Evolutionary conservation across 1,140 invertebrate genomes (phyloP).

Genomic region (Rhagoletis zephyria): DNA sequence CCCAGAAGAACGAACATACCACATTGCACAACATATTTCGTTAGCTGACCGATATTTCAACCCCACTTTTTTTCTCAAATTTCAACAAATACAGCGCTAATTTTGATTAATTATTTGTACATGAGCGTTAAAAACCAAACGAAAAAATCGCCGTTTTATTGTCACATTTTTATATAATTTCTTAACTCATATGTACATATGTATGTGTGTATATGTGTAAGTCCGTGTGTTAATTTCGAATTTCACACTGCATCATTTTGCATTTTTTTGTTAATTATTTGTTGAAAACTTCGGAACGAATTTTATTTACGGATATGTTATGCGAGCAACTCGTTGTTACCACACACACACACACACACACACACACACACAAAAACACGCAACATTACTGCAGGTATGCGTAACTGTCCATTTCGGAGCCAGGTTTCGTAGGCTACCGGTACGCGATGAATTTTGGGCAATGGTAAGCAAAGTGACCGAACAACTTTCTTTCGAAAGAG

Average conservation of each 20-base stretch:
- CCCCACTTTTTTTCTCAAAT: no score
- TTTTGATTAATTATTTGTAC: no score
- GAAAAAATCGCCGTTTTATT: neutral
- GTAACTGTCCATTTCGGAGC: neutral
- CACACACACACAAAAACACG: neutral
- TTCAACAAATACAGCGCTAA: no score
- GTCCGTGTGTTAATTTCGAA: neutral
- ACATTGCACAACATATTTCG: no score
- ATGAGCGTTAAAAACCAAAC: neutral
- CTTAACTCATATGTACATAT: neutral
- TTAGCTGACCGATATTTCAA: no score
- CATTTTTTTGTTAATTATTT: neutral
- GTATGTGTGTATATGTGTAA: no score
- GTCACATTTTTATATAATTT: conserved; percentile 14
- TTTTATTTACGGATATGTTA: neutral
- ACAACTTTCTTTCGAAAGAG: conserved; percentile 70
- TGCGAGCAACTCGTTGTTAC: neutral
- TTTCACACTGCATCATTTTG: neutral
- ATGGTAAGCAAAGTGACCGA: conserved; percentile 33
- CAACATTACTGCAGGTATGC: neutral
- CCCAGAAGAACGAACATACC: no score
- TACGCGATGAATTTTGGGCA: neutral
- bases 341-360: neutral
- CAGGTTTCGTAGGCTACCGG: neutral
- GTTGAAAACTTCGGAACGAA: neutral